Conservation (phyloP, 2,797 vertebrate species). For the Manis crassicaudata region DNA sequence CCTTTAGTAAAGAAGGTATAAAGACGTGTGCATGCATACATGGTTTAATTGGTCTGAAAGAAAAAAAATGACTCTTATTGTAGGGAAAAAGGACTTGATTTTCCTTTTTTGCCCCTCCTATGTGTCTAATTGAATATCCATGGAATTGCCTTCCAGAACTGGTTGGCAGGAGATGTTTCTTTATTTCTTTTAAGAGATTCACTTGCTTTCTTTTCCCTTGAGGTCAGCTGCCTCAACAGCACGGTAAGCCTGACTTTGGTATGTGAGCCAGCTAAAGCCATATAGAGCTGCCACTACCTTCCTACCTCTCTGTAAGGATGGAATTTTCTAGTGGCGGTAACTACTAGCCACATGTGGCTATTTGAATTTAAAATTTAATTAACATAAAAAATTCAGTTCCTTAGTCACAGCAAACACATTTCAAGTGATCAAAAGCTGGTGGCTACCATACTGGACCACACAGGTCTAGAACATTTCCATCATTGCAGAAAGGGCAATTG, state of each 20-base stretch:
- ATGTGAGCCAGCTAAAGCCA: neutral
- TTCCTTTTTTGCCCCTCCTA: neutral
- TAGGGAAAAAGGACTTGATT: neutral
- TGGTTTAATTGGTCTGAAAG: neutral
- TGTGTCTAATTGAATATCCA: neutral
- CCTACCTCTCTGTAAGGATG: neutral
- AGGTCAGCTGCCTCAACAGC: neutral
- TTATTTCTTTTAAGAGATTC: neutral
- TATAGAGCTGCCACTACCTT: rapidly evolving
- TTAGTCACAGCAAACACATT: neutral
- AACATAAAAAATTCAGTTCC: neutral
- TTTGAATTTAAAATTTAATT: neutral
- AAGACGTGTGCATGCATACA: neutral
- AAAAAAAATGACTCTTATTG: neutral
- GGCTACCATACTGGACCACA: neutral
- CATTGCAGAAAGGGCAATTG: neutral
- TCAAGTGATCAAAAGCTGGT: neutral
- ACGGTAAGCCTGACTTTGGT: neutral
- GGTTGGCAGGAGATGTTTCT: neutral
- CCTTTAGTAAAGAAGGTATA: neutral
- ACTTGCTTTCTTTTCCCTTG: neutral
- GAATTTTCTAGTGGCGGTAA: neutral
- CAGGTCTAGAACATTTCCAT: neutral
- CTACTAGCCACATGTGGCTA: neutral
- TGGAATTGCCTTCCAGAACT: neutral